phyloP scores from a whole-genome alignment of 2,888 invertebrate genomes.

The Phengaris arion region DNA sequence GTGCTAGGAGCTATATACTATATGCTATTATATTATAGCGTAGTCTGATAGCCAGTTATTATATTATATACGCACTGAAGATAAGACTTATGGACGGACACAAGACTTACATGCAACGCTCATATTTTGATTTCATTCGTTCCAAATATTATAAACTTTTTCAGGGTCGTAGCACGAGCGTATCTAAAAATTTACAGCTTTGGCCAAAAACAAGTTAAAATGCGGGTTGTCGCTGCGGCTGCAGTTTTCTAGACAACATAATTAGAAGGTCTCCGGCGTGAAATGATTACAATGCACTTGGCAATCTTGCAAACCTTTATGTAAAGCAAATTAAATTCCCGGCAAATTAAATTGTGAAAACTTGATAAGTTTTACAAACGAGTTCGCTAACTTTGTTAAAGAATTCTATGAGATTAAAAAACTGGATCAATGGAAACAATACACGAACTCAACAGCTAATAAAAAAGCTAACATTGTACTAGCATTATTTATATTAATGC shows the following conservation, averaged over 20 bases:
- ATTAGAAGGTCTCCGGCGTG: slow-evolving; percentile 9
- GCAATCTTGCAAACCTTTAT: neutral
- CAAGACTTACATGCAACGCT: too few relatives aligned
- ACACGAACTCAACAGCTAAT: neutral
- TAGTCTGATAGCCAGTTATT: too few relatives aligned
- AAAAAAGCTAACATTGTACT: neutral
- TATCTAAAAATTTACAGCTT: neutral
- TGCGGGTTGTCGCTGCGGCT: neutral
- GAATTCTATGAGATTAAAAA: slow-evolving; percentile 5
- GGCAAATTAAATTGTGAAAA: slow-evolving; percentile 17
- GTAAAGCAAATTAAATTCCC: slow-evolving; percentile 10
- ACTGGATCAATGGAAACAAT: neutral
- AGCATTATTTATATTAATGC: neutral
- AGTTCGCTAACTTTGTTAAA: slow-evolving; percentile 3
- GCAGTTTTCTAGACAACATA: slow-evolving; percentile 13
- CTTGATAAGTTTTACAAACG: slow-evolving; percentile 15
- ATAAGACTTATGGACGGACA: too few relatives aligned
- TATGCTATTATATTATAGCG: too few relatives aligned
- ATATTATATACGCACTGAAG: too few relatives aligned
- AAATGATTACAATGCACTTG: neutral
- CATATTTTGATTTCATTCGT: too few relatives aligned
- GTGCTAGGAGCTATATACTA: too few relatives aligned
- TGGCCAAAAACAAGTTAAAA: neutral
- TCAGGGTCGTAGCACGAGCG: neutral
- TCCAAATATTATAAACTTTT: neutral